phyloP scores from a whole-genome alignment of 2,888 invertebrate genomes.

The Meloe dianella region DNA sequence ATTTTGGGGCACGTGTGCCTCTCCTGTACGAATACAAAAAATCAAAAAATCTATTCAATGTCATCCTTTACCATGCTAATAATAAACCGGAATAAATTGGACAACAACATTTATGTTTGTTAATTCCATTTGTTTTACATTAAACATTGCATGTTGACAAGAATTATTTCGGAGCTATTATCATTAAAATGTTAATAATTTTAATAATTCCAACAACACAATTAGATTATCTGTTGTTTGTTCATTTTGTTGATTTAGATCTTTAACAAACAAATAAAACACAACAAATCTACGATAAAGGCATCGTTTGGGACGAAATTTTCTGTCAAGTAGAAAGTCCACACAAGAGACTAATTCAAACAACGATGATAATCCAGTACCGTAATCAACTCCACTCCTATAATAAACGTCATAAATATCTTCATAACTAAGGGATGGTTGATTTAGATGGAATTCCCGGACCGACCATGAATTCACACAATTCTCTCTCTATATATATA shows the following conservation, averaged over 20 bases:
- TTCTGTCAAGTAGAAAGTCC: not conserved
- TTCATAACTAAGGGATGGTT: constrained; percentile 2
- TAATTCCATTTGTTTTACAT: not conserved
- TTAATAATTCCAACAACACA: not conserved
- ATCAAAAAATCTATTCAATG: not conserved
- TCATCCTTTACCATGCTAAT: not conserved
- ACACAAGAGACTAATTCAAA: constrained; percentile 5
- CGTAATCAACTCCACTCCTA: not conserved
- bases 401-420: constrained; percentile 5
- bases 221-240: no score
- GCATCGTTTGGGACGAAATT: not conserved
- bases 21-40: no score
- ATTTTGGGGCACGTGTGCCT: no score
- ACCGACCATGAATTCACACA: not conserved
- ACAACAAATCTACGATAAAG: no score
- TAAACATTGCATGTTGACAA: not conserved
- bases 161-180: not conserved
- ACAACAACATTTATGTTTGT: not conserved
- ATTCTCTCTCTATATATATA: not conserved
- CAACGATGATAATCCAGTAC: not conserved
- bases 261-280: no score
- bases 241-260: no score
- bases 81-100: not conserved
- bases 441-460: not conserved
- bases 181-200: constrained; percentile 3